Evolutionary conservation across 2,888 invertebrate genomes (phyloP), one percentile per base, ranked within the genome.

Genomic region (Drosophila nr. fundita): DNA sequence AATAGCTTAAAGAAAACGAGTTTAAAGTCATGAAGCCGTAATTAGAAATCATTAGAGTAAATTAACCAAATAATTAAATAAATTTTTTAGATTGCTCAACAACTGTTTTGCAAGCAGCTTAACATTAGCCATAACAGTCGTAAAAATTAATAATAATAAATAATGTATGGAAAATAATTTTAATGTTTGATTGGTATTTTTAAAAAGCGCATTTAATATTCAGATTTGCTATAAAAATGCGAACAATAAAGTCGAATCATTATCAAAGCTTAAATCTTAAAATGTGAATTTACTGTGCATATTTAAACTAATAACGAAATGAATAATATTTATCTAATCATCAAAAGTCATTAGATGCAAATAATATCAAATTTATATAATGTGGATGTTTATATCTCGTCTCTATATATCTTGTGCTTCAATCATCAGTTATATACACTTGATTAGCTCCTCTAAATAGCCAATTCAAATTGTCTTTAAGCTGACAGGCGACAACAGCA

Each of bases 401-500:
- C 5, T 13, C 8, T 29, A 24, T 0, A 29, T 24, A 55, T 38
- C 13, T 38, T 54, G 7, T 10, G 8, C 34, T 53, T 54, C 54
- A 36, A n/a, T 38, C 36, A 54, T 34, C 15, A 2, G 36, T 18
- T 54, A 27, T 60, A 42, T 48, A 55, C 66, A 64, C 59, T 71
- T 45, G 66, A 76, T 72, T 40, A 36, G 72, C 32, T 30, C 24
- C 61, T 61, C 40, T 40, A 67, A 73, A 48, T 34, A 55, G 40
- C 38, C 52, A 63, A 76, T 63, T 75, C 52, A 63, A 75, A 78
- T 64, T 77, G 62, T 40, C 65, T 58, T 58, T 48, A 63, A 77
- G 45, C 62, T 78, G 78, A 78, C 78, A 78, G 45, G 75, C 68
- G 59, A 80, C 83, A 76, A 71, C 76, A 79, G 73, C 76, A 66